phyloP scores from a whole-genome alignment of 1,140 invertebrate genomes.

The Aricia agestis region DNA sequence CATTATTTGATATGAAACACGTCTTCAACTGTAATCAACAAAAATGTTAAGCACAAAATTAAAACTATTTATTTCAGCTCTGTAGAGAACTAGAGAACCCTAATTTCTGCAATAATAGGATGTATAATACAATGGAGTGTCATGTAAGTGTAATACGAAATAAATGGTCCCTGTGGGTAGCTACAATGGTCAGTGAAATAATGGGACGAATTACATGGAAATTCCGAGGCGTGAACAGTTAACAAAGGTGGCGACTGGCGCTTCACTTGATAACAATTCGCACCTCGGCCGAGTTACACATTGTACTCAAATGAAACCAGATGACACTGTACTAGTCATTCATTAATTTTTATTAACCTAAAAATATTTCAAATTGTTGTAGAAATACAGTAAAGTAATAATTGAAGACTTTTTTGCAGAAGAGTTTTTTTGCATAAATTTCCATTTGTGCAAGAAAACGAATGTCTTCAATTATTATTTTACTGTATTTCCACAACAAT shows the following conservation, averaged over 20 bases:
- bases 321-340: neutral
- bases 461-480: too few species aligned
- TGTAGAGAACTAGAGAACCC: neutral
- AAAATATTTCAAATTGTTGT: too few species aligned
- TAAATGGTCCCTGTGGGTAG: conserved; percentile 58
- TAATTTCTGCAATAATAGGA: neutral
- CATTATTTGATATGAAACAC: too few species aligned
- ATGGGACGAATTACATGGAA: conserved; percentile 70
- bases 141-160: conserved; percentile 38
- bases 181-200: conserved; percentile 62
- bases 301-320: conserved; percentile 61
- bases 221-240: conserved; percentile 62
- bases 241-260: conserved; percentile 39
- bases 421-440: too few species aligned
- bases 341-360: too few species aligned
- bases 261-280: conserved; percentile 70
- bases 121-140: neutral
- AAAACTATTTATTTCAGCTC: too few species aligned
- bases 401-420: too few species aligned
- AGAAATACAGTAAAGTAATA: too few species aligned
- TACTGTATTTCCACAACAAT: too few species aligned
- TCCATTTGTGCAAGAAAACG: too few species aligned
- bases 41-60: too few species aligned
- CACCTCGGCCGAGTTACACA: conserved; percentile 52
- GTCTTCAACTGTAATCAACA: too few species aligned